These are phyloP conservation scores for Melitaea cinxia DNA, from an alignment of 1,140 invertebrate genomes.

Conservation along the genomic window DNA sequence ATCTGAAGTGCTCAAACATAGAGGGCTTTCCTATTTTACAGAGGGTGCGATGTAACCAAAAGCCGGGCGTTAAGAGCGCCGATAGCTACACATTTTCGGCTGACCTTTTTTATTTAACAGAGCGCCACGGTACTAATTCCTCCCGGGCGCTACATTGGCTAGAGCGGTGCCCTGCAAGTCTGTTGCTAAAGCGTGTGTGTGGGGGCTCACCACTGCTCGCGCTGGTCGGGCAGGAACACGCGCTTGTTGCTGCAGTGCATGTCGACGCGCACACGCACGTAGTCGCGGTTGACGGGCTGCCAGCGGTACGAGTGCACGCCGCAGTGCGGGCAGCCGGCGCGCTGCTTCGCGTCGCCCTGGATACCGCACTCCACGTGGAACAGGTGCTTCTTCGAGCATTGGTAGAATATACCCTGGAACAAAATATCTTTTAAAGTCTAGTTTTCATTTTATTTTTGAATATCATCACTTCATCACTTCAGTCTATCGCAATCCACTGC, in stretches of 20 bases:
- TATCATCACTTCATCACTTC: too few relatives aligned
- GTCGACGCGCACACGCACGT: constrained; percentile 50
- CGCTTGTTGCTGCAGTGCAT: constrained; percentile 63
- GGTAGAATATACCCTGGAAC: constrained; percentile 87
- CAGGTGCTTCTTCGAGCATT: constrained; percentile 86
- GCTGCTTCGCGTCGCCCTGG: constrained; percentile 40
- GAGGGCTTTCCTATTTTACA: too few relatives aligned
- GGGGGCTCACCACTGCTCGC: constrained; percentile 53
- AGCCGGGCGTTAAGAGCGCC: too few relatives aligned
- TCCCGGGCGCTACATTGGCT: too few relatives aligned
- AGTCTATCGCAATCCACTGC: too few relatives aligned
- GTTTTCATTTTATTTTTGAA: not conserved
- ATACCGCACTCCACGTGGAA: constrained; percentile 89
- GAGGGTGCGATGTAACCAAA: too few relatives aligned
- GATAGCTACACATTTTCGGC: too few relatives aligned
- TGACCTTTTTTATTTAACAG: too few relatives aligned
- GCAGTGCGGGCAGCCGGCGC: constrained; percentile 89
- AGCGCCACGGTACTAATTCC: too few relatives aligned
- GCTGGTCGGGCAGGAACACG: constrained; percentile 66
- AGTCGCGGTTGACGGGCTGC: constrained; percentile 62
- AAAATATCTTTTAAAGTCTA: not conserved
- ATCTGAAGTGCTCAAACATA: too few relatives aligned
- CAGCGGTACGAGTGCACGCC: constrained; percentile 82
- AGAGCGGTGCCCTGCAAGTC: too few relatives aligned
- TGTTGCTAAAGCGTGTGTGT: too few relatives aligned